A percentile compares a stretch with the other conserved stretches of the same genome.
Conservation (phyloP, 1,140 invertebrate species). For the Pantala flavescens region DNA sequence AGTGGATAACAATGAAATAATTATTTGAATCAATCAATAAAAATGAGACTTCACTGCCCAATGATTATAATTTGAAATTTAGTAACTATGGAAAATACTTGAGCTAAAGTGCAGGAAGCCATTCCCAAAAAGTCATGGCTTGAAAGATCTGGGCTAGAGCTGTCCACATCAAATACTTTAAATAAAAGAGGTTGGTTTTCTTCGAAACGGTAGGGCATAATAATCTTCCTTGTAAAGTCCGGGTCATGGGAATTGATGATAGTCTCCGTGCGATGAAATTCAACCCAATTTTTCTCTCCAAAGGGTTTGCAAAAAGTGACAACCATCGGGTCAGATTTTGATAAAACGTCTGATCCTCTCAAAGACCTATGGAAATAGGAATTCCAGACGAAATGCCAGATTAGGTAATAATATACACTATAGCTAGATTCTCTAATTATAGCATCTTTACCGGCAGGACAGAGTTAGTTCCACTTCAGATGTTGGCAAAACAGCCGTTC, state of each 20-base stretch:
- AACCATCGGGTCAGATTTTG: conserved; percentile 52
- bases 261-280: conserved; percentile 46
- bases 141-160: conserved; percentile 31
- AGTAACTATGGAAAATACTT: conserved; percentile 17
- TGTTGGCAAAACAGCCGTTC: conserved; percentile 28
- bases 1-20: no score
- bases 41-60: no score
- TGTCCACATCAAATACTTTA: conserved; percentile 44
- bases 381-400: background rate
- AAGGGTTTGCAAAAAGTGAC: conserved; percentile 40
- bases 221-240: conserved; percentile 42
- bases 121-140: conserved; percentile 46
- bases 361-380: conserved; percentile 36
- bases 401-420: background rate
- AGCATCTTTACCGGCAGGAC: conserved; percentile 28
- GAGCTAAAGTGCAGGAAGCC: conserved; percentile 40
- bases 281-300: conserved; percentile 37
- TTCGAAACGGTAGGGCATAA: conserved; percentile 34
- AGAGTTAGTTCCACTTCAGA: conserved; percentile 29
- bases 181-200: conserved; percentile 40
- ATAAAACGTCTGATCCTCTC: conserved; percentile 45
- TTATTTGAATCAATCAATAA: no score
- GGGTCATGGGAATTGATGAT: conserved; percentile 46
- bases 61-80: no score
- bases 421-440: background rate